phyloP scores from a whole-genome alignment of 1,140 invertebrate genomes.

The Sycophaga agraensis region DNA sequence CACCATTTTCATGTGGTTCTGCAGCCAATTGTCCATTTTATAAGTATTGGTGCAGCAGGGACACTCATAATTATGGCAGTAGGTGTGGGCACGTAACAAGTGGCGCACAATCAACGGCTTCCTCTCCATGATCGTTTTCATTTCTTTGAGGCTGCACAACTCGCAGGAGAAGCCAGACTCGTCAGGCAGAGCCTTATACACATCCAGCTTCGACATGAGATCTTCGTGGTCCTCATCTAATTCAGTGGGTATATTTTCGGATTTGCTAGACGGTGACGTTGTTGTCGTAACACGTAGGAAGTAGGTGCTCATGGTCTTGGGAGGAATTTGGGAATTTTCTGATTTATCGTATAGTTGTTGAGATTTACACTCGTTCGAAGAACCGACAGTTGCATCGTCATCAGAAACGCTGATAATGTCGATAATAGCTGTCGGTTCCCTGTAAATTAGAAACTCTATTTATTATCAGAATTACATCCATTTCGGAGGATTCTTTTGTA shows the following conservation, averaged over 20 bases:
- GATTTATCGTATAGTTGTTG: neutral
- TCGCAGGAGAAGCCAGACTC: constrained; percentile 1
- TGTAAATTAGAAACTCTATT: neutral
- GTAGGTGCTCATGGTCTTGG: neutral
- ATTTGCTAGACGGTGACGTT: no score
- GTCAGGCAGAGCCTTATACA: neutral
- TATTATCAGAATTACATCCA: neutral
- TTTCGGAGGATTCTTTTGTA: neutral
- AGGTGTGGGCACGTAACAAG: constrained; percentile 2
- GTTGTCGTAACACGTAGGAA: neutral
- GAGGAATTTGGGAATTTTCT: neutral
- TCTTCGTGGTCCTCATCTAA: neutral
- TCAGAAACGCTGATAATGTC: neutral
- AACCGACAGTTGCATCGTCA: neutral
- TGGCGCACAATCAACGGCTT: constrained; percentile 3
- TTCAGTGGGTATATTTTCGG: no score
- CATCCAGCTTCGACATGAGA: neutral
- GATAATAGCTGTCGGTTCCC: neutral
- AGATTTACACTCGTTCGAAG: neutral
- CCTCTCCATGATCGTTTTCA: neutral
- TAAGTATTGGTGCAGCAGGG: constrained; percentile 42
- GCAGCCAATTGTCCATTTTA: constrained; percentile 35
- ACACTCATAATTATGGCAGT: constrained; percentile 37
- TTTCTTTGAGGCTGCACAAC: neutral
- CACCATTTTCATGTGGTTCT: constrained; percentile 35